Percentiles rank a stretch among this genome's conserved stretches.
phyloP scores from a whole-genome alignment of 1,140 invertebrate genomes.

The Popillia japonica region DNA sequence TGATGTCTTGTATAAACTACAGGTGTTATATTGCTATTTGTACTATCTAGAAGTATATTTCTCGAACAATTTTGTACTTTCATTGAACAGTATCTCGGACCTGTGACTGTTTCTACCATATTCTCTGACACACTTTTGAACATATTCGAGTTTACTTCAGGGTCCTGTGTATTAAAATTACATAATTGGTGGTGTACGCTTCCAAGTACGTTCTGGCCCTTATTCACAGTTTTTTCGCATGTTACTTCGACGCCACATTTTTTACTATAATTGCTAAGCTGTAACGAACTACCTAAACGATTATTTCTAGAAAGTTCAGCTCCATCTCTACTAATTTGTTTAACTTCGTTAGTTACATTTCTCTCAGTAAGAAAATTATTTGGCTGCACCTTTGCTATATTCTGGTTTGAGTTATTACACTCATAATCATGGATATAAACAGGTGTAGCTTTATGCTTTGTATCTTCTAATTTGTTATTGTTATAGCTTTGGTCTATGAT shows the following conservation, averaged over 20 bases:
- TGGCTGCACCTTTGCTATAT: constrained; percentile 58
- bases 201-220: not conserved
- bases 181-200: constrained; percentile 67
- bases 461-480: constrained; percentile 52
- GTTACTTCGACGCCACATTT: not conserved
- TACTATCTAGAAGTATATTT: constrained; percentile 80
- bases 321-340: not conserved
- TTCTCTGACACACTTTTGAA: constrained; percentile 44
- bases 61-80: constrained; percentile 76
- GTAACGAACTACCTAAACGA: not conserved
- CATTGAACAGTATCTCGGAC: constrained; percentile 76
- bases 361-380: constrained; percentile 54
- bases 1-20: constrained; percentile 72
- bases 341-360: not conserved
- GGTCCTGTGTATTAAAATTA: constrained; percentile 55
- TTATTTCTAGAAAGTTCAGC: not conserved
- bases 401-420: constrained; percentile 42
- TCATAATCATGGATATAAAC: constrained; percentile 46
- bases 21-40: constrained; percentile 71
- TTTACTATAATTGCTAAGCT: not conserved
- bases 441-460: constrained; percentile 51
- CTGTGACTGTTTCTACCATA: constrained; percentile 60
- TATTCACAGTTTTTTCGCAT: not conserved
- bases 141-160: constrained; percentile 47
- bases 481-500: constrained; percentile 44